Base-by-base conservation (phyloP, 2,797 vertebrate species). In the Pseudochirops cupreus region DNA sequence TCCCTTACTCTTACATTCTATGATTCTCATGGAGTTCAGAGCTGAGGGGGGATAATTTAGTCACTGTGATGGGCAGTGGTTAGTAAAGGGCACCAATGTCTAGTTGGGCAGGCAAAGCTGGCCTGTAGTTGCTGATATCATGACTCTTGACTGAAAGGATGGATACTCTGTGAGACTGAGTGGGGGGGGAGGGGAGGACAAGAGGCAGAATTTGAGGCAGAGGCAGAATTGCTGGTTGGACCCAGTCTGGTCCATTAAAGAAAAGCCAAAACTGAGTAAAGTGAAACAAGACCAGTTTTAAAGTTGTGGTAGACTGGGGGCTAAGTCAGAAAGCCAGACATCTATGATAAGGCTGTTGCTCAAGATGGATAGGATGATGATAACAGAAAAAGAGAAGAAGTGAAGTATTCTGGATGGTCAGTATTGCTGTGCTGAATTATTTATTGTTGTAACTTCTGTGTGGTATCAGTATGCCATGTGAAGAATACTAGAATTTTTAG, bases 141-240 rank as follows among this genome's bases (percentile, higher is more conserved):
- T 59, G 58, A 29, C 11, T 31, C 29, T 67, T n/a, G 33, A 3
- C 31, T 67, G 31, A 33, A 67, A 67, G 31, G 13, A 67, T 67
- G 13, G 59, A 67, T 67, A 33, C 12, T 67, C 13, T n/a, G 29
- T 62, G 4, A 67, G 31, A 7, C 31, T 67, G 31, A 62, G 57
- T 33, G 12, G 31, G 13, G 13, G 12, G 1, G 29, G 4, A 1
- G 5, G 59, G 4, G 14, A n/a, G n/a, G n/a, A n/a, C n/a, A 14
- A 56, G 56, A 56, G 58, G 29, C 58, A 59, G 11, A 31, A 59
- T 59, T 31, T 59, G 59, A 33, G 59, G 33, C 29, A 14, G 33
- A 67, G 59, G 31, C 4, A 67, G 31, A 67, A 67, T 16, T 67
- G 59, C 31, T 33, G 13, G 31, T 67, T 24, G 21, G 31, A 31